A percentile compares a stretch with the other conserved stretches of the same genome.
These are phyloP conservation scores for Homarus americanus DNA, from an alignment of 1,140 invertebrate genomes.

Conservation along the genomic window DNA sequence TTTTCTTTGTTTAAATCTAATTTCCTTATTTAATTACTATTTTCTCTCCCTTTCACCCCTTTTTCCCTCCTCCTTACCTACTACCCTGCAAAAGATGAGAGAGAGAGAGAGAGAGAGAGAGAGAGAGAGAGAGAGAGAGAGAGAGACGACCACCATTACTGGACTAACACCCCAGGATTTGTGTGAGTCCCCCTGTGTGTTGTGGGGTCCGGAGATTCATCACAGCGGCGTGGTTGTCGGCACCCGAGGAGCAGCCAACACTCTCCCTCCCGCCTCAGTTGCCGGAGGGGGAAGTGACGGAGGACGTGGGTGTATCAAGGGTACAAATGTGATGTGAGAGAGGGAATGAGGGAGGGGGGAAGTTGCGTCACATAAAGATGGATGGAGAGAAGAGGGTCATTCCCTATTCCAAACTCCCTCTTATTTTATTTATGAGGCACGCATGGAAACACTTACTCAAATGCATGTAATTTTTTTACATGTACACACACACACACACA, in stretches of 20 bases:
- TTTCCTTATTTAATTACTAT: not conserved
- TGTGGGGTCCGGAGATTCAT: not conserved
- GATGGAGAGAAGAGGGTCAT: too few species aligned
- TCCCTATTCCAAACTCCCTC: too few species aligned
- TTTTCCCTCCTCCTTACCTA: too few species aligned
- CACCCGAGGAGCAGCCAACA: not conserved
- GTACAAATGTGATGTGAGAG: too few species aligned
- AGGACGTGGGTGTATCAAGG: not conserved
- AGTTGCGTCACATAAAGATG: too few species aligned
- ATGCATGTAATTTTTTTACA: too few species aligned
- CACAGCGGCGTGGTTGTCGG: not conserved
- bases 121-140: not conserved
- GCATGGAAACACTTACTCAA: too few species aligned
- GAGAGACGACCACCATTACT: not conserved
- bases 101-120: not conserved
- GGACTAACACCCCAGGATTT: constrained; percentile 5
- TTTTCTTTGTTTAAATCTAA: not conserved
- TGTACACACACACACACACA: too few species aligned
- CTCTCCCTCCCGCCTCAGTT: not conserved
- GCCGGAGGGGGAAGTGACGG: not conserved
- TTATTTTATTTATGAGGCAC: too few species aligned
- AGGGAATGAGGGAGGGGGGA: too few species aligned
- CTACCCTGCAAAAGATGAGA: not conserved
- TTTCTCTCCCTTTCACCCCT: not conserved
- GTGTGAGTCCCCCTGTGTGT: not conserved